Evolutionary conservation across 1,140 invertebrate genomes (phyloP).

Genomic region (Cecropterus lyciades): DNA sequence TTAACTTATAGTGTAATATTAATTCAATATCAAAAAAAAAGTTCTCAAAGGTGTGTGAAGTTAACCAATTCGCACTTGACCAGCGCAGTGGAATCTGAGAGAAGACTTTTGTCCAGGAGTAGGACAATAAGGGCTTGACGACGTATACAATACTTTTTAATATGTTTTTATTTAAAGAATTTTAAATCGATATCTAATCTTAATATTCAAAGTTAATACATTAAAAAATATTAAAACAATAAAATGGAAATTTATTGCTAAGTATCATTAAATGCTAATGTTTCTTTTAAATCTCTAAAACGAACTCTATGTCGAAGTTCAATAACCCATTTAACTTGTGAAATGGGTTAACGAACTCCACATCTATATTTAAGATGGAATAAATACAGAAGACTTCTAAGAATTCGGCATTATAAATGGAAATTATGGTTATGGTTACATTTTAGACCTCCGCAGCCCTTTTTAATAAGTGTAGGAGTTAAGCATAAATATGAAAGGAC

Average conservation of each 20-base stretch:
- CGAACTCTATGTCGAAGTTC: neutral
- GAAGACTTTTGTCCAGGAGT: too few species aligned
- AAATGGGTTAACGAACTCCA: slow-evolving; percentile 11
- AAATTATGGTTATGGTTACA: slow-evolving; percentile 4
- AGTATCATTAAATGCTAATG: slow-evolving; percentile 4
- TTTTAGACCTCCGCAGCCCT: neutral
- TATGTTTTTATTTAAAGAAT: too few species aligned
- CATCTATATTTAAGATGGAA: neutral
- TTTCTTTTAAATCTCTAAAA: neutral
- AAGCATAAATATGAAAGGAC: neutral
- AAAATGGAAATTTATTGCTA: neutral
- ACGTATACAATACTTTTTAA: too few species aligned
- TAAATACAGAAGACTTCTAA: slow-evolving; percentile 7
- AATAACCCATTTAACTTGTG: neutral
- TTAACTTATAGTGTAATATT: too few species aligned
- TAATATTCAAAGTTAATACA: too few species aligned
- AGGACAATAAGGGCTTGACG: too few species aligned
- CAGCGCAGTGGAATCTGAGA: too few species aligned
- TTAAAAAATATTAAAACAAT: too few species aligned
- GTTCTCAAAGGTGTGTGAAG: too few species aligned
- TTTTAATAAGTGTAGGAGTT: slow-evolving; percentile 7
- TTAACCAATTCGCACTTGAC: too few species aligned
- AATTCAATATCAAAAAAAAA: too few species aligned
- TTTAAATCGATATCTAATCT: too few species aligned
- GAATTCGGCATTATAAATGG: neutral